phyloP scores from a whole-genome alignment of 2,888 invertebrate species.

The Brachynemurus nebulosus region DNA sequence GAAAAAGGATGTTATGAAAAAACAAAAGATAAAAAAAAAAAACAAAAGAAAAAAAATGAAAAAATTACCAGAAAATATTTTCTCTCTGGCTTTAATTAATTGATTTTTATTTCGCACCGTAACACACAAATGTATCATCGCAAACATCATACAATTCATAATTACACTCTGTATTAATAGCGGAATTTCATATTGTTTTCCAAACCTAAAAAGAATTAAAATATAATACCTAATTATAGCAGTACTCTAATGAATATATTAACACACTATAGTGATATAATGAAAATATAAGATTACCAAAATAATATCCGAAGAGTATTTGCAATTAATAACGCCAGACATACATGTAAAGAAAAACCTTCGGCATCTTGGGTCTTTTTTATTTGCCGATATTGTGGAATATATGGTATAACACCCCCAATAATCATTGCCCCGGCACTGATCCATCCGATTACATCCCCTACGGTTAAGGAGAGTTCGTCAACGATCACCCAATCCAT shows the following conservation, averaged over 20 bases:
- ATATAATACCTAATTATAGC: not conserved
- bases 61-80: constrained; percentile 65
- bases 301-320: constrained; percentile 95
- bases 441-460: constrained; percentile 62
- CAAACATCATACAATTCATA: constrained; percentile 94
- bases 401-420: constrained; percentile 90
- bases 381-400: constrained; percentile 93
- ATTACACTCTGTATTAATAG: constrained; percentile 90
- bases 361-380: constrained; percentile 81
- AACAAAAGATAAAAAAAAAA: not conserved
- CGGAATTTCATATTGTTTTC: constrained; percentile 91
- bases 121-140: constrained; percentile 89
- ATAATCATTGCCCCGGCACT: constrained; percentile 85
- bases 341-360: constrained; percentile 95
- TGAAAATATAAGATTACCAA: constrained; percentile 67
- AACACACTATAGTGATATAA: no score
- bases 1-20: no score
- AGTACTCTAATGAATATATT: not conserved
- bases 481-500: constrained; percentile 73
- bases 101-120: constrained; percentile 69
- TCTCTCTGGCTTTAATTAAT: constrained; percentile 58
- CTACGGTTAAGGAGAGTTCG: constrained; percentile 57
- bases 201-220: constrained; percentile 63
- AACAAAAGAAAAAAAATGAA: not conserved
- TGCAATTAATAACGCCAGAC: constrained; percentile 85